Conservation (phyloP, 2,113 vertebrate genomes). For the Porphyrio hochstetteri region DNA sequence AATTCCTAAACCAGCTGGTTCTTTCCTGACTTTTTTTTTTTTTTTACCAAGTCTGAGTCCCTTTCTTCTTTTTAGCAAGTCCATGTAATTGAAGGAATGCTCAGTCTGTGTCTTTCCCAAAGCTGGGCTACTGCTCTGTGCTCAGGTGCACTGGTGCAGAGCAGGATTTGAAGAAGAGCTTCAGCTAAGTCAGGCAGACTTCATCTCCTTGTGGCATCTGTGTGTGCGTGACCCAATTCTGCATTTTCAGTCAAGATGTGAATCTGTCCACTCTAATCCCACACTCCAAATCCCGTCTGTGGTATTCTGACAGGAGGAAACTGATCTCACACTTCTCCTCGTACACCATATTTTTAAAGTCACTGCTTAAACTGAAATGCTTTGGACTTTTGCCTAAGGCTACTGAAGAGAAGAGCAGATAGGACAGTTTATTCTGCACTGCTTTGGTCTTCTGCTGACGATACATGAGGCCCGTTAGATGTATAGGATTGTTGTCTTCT, state of each 20-base stretch:
- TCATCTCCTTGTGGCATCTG: background rate
- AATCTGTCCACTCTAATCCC: conserved; percentile 1
- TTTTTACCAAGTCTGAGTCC: background rate
- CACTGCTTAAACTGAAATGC: background rate
- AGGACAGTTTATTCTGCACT: background rate
- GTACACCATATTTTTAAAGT: conserved; percentile 19
- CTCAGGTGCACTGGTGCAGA: background rate
- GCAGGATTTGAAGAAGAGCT: background rate
- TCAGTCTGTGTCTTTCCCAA: background rate
- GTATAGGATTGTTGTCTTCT: background rate
- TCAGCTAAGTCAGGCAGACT: background rate
- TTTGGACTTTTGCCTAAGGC: conserved; percentile 29
- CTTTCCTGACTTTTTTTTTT: background rate
- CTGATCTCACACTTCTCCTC: background rate
- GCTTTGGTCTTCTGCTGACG: background rate
- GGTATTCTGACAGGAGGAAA: background rate
- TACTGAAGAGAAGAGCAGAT: conserved; percentile 33
- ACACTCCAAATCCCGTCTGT: background rate
- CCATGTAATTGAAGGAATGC: background rate
- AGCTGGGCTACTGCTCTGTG: background rate
- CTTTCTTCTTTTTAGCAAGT: background rate
- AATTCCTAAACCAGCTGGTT: background rate
- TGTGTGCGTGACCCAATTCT: background rate
- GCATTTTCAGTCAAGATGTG: background rate
- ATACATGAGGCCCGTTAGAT: background rate